Percentiles rank a stretch among this genome's conserved stretches.
Conservation (phyloP, 92 coral and sea anemone species). For the Chrysogorgia sp. region DNA sequence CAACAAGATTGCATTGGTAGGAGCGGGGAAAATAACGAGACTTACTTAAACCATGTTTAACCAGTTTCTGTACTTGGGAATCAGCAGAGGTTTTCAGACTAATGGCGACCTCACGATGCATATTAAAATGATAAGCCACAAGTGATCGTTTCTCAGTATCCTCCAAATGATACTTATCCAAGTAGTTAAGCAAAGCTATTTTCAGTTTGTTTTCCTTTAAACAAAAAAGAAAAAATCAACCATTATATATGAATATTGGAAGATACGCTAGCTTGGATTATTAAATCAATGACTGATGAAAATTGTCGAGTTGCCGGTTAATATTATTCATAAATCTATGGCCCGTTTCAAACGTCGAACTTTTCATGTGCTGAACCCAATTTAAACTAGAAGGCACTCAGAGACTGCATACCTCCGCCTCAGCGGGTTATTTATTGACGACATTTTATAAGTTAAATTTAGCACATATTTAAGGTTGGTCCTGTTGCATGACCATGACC, state of each 20-base stretch:
- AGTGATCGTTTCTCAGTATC: slow-evolving; percentile 85
- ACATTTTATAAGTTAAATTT: too few species aligned
- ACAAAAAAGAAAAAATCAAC: neutral
- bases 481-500: too few species aligned
- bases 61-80: slow-evolving; percentile 71
- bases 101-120: slow-evolving; percentile 93
- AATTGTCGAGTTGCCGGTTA: neutral
- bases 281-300: too few species aligned
- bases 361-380: too few species aligned
- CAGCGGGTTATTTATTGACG: too few species aligned
- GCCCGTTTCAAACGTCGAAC: too few species aligned
- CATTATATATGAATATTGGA: too few species aligned
- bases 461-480: too few species aligned
- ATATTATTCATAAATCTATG: neutral
- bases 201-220: slow-evolving; percentile 89
- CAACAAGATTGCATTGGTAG: too few species aligned
- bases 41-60: slow-evolving; percentile 67
- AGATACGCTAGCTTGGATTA: too few species aligned
- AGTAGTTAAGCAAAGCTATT: slow-evolving; percentile 90
- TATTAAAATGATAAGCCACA: slow-evolving; percentile 89
- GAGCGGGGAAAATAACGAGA: too few species aligned
- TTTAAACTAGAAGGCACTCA: neutral
- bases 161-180: slow-evolving; percentile 81
- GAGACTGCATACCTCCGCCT: too few species aligned
- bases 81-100: slow-evolving; percentile 78